A percentile compares a stretch with the other conserved stretches of the same genome.
Conservation (phyloP, 2,113 vertebrate genomes). For the Etheostoma spectabile region DNA sequence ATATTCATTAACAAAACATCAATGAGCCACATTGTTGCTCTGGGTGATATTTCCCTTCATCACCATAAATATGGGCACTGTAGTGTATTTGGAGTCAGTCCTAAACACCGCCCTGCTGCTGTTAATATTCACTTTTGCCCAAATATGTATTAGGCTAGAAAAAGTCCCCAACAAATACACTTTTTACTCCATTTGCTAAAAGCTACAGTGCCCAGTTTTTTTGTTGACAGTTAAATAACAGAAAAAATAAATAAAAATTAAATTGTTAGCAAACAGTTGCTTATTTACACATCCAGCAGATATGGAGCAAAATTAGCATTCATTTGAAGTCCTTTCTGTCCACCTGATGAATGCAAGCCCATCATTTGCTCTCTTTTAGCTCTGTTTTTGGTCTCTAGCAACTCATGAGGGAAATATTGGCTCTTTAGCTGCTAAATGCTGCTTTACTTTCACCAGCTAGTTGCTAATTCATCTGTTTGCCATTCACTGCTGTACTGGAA, state of each 20-base stretch:
- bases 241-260: no score
- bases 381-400: background rate
- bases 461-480: background rate
- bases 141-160: background rate
- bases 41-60: background rate
- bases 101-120: background rate
- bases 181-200: background rate
- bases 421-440: background rate
- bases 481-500: background rate
- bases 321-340: no score
- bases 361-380: background rate
- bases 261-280: no score
- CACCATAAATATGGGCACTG: background rate
- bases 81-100: slow-evolving; percentile 7
- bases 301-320: background rate
- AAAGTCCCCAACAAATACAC: background rate
- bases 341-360: background rate
- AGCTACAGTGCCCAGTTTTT: background rate
- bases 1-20: background rate
- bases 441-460: background rate
- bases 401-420: background rate
- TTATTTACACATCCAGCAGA: background rate
- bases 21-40: background rate
- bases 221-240: no score
- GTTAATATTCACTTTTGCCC: background rate